Evolutionary conservation across 2,888 invertebrate genomes (phyloP).

Genomic region (Eueremaeus valkanovi): DNA sequence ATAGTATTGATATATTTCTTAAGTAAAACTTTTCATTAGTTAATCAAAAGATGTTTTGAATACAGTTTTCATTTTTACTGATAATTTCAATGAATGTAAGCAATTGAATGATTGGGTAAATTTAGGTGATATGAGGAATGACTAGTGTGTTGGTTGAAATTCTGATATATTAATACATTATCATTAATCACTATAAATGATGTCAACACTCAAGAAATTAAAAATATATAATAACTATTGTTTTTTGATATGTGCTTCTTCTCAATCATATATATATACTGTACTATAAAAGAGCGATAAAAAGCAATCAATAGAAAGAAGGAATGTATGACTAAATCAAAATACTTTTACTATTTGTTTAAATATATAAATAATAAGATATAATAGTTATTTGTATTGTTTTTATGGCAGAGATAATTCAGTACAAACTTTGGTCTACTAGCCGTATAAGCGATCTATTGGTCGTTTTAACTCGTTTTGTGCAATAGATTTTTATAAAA

Average conservation of each 20-base stretch:
- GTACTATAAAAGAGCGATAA: not conserved
- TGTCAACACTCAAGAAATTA: conserved; percentile 21
- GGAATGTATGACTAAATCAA: conserved; percentile 30
- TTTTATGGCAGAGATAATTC: not conserved
- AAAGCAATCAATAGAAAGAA: conserved; percentile 11
- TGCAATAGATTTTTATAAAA: no score
- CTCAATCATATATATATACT: not conserved
- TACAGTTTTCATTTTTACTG: not conserved
- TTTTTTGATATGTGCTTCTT: conserved; percentile 26
- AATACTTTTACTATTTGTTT: not conserved
- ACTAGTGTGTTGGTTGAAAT: conserved; percentile 14
- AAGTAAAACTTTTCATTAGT: not conserved
- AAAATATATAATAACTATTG: conserved; percentile 8
- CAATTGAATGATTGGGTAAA: not conserved
- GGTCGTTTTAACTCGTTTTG: no score
- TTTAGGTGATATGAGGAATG: conserved; percentile 21
- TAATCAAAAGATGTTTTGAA: not conserved
- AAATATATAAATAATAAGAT: not conserved
- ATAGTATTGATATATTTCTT: not conserved
- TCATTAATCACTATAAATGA: conserved; percentile 1
- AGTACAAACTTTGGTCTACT: conserved; percentile 22
- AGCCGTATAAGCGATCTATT: not conserved
- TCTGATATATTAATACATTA: not conserved
- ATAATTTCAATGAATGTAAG: not conserved
- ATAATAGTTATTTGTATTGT: not conserved